A percentile compares a stretch with the other conserved stretches of the same genome.
Conservation (phyloP, 1,140 invertebrate genomes). For the Apis florea region DNA sequence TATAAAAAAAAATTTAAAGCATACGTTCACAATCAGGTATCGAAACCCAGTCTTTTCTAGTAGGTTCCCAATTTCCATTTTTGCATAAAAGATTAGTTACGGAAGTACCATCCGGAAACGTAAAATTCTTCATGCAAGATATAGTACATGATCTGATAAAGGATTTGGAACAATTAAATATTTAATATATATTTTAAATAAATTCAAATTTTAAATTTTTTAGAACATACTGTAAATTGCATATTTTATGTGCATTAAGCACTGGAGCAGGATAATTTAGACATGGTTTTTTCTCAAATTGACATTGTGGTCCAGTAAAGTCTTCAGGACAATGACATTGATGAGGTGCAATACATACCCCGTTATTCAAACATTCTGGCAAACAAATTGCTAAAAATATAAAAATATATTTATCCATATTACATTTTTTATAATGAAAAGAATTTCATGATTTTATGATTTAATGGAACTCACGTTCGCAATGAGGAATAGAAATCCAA, state of each 20-base stretch:
- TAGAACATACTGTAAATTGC: slow-evolving; percentile 84
- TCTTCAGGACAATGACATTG: slow-evolving; percentile 86
- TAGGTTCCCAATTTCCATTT: slow-evolving; percentile 84
- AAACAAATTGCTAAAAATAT: slow-evolving; percentile 85
- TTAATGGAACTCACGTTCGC: slow-evolving; percentile 81
- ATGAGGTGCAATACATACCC: slow-evolving; percentile 87
- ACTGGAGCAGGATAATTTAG: slow-evolving; percentile 84
- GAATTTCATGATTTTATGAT: background rate
- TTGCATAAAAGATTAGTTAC: slow-evolving; percentile 84
- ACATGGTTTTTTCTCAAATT: slow-evolving; percentile 87
- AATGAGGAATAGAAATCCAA: slow-evolving; percentile 81
- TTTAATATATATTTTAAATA: slow-evolving; percentile 12
- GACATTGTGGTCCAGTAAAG: slow-evolving; percentile 88
- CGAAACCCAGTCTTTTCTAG: slow-evolving; percentile 81
- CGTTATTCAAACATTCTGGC: slow-evolving; percentile 88
- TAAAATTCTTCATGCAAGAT: slow-evolving; percentile 82
- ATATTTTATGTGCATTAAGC: slow-evolving; percentile 83
- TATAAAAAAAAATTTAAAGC: slow-evolving; percentile 43
- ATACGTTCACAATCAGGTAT: slow-evolving; percentile 86
- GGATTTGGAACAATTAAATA: background rate
- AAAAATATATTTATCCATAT: slow-evolving; percentile 8
- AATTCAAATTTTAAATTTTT: background rate
- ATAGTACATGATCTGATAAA: slow-evolving; percentile 79
- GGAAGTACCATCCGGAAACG: slow-evolving; percentile 85
- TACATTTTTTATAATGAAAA: background rate